phyloP scores from a whole-genome alignment of 2,797 vertebrate species.

The Chiloscyllium punctatum region DNA sequence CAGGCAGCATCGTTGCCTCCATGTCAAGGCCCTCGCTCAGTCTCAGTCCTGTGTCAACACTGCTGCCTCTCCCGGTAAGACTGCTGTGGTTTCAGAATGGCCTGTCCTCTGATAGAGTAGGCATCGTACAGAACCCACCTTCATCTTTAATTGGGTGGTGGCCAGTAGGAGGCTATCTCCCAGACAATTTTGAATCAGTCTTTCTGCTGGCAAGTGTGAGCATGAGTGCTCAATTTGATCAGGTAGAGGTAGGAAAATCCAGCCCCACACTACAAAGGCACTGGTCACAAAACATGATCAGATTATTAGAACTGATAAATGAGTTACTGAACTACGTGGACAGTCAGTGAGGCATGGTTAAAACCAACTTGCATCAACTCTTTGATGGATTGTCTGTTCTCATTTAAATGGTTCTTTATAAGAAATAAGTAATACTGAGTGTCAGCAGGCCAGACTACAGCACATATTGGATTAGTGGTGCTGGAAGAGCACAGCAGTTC shows the following conservation, averaged over 20 bases:
- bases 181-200: neutral
- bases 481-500: too few species aligned
- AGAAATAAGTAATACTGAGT: neutral
- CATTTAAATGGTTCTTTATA: neutral
- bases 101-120: neutral
- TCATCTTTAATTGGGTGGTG: too few species aligned
- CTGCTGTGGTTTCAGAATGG: neutral
- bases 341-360: neutral
- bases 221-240: neutral
- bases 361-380: neutral
- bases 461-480: too few species aligned
- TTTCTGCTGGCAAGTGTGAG: neutral
- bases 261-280: neutral
- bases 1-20: neutral
- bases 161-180: neutral
- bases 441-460: neutral
- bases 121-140: neutral
- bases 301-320: neutral
- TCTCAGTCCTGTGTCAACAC: neutral
- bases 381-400: neutral
- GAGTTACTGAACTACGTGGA: neutral
- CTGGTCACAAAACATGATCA: neutral
- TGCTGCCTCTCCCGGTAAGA: neutral
- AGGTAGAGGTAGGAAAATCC: neutral
- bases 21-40: too few species aligned